phyloP scores from a whole-genome alignment of 2,888 invertebrate species.

The Crepidodera aurea region DNA sequence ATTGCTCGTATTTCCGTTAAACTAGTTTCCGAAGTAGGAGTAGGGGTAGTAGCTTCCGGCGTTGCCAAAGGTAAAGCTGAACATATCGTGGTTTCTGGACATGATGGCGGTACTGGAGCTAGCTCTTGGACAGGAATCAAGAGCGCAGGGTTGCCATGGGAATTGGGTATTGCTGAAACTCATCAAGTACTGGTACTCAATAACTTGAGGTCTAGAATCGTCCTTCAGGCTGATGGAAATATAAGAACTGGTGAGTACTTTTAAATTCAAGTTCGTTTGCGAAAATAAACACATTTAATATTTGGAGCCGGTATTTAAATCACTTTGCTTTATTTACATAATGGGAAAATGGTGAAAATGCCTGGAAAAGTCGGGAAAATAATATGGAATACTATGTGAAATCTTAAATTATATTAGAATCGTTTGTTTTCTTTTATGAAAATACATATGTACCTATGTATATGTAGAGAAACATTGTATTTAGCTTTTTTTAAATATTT shows the following conservation, averaged over 20 bases:
- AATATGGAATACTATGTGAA: too few species aligned
- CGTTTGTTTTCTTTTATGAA: too few species aligned
- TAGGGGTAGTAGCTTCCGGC: conserved; percentile 94
- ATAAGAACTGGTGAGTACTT: conserved; percentile 76
- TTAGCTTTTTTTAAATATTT: too few species aligned
- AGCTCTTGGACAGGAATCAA: conserved; percentile 99
- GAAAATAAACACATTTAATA: too few species aligned
- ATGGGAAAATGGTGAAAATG: too few species aligned
- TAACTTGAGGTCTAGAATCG: conserved; percentile 89
- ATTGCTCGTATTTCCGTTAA: conserved; percentile 95
- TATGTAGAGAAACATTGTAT: too few species aligned
- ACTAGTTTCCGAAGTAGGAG: conserved; percentile 95
- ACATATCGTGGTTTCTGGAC: conserved; percentile 98
- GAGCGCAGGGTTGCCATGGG: conserved; percentile 97
- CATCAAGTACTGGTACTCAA: conserved; percentile 96
- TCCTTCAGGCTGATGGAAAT: conserved; percentile 96
- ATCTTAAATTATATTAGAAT: too few species aligned
- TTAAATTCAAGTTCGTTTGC: too few species aligned
- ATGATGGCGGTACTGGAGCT: conserved; percentile 99
- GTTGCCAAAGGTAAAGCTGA: conserved; percentile 86
- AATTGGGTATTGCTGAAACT: conserved; percentile 96
- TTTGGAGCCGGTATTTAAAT: too few species aligned
- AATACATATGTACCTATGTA: too few species aligned
- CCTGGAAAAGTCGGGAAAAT: too few species aligned
- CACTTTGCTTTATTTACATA: too few species aligned